Conservation (phyloP, 1,140 invertebrate genomes). For the Euura lappo region DNA sequence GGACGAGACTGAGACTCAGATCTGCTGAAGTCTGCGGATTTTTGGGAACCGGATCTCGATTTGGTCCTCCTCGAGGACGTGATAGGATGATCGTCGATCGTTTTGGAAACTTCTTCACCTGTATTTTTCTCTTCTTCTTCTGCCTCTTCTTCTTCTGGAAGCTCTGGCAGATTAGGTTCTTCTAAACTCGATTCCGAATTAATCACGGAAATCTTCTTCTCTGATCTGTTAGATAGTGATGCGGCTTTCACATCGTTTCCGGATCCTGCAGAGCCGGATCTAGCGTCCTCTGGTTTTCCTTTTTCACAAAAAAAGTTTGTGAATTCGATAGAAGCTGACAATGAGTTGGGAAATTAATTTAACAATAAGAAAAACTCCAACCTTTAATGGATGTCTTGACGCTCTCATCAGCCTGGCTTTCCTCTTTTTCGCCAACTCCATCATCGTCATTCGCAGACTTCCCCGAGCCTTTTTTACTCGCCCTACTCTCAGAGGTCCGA, state of each 20-base stretch:
- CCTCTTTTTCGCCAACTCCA: conserved; percentile 24
- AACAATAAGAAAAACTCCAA: background rate
- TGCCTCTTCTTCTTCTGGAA: conserved; percentile 40
- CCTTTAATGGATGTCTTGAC: conserved; percentile 1
- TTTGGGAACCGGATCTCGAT: conserved; percentile 39
- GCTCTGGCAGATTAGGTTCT: too few relatives aligned
- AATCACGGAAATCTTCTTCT: too few relatives aligned
- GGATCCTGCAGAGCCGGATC: background rate
- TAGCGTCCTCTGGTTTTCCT: background rate
- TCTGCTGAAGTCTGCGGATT: conserved; percentile 28
- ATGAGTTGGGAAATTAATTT: too few relatives aligned
- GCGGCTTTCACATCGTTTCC: background rate
- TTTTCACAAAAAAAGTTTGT: too few relatives aligned
- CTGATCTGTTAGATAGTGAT: background rate
- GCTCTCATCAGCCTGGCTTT: conserved; percentile 20
- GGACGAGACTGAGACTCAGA: conserved; percentile 36
- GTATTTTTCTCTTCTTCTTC: conserved; percentile 5
- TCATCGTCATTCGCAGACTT: too few relatives aligned
- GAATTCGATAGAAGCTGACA: too few relatives aligned
- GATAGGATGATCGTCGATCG: too few relatives aligned
- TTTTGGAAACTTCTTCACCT: too few relatives aligned
- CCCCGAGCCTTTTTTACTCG: too few relatives aligned
- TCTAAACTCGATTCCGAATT: too few relatives aligned
- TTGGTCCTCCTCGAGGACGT: too few relatives aligned
- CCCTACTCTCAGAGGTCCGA: conserved; percentile 12